Percentiles rank a stretch among this genome's conserved stretches.
Conservation (phyloP, 2,797 vertebrate species). For the Arnoldichthys spilopterus region DNA sequence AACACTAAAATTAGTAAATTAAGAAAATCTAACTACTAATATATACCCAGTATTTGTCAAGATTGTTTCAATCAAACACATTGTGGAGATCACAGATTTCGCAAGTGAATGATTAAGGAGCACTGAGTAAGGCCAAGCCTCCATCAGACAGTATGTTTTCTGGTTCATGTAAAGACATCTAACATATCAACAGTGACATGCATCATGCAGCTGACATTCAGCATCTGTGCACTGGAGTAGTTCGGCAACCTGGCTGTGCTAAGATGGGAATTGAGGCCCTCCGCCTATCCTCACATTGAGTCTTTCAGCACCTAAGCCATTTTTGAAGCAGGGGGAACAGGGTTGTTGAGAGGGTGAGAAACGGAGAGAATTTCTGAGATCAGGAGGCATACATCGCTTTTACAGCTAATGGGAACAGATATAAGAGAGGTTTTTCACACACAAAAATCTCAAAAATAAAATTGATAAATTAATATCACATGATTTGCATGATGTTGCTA, state of each 20-base stretch:
- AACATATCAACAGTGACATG: constrained; percentile 79
- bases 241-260: constrained; percentile 59
- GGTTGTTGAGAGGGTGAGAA: constrained; percentile 70
- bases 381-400: constrained; percentile 4
- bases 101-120: constrained; percentile 49
- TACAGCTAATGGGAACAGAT: constrained; percentile 1
- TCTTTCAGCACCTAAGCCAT: constrained; percentile 80
- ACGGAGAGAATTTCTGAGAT: constrained; percentile 46
- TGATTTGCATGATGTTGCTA: neutral
- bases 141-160: constrained; percentile 90
- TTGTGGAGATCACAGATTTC: neutral
- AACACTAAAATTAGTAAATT: neutral
- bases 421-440: constrained; percentile 6
- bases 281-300: constrained; percentile 67
- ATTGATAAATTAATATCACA: neutral
- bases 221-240: constrained; percentile 57
- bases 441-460: neutral
- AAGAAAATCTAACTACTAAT: neutral
- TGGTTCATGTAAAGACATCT: constrained; percentile 88
- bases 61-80: neutral
- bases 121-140: constrained; percentile 81
- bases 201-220: constrained; percentile 80
- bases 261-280: constrained; percentile 69
- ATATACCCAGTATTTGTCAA: neutral
- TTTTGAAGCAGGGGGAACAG: constrained; percentile 63